Base-by-base conservation (phyloP, 53 echinoderm and acorn worm species). In the Echinarachnius parma region DNA sequence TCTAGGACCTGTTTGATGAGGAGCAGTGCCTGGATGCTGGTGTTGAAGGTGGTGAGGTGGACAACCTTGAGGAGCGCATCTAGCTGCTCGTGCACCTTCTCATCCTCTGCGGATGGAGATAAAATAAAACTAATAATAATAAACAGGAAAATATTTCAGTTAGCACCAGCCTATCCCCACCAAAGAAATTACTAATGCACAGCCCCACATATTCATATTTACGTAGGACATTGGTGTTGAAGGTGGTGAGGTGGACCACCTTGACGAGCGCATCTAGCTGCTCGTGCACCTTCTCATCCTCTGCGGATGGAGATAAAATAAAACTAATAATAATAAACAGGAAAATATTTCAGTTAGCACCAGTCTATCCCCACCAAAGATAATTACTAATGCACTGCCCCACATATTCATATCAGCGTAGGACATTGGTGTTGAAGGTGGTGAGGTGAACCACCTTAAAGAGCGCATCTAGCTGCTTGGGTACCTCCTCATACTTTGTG, bases 381-480 rank as follows among this genome's bases (percentile, higher is more conserved):
- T n/a, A 33, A 4, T 22, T 27, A 29, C 4, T 25, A n/a, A n/a
- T n/a, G n/a, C n/a, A n/a, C n/a, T n/a, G n/a, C n/a, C n/a, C n/a
- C n/a, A n/a, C 16, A 16, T 45, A 45, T 16, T 45, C 16, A 16
- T 10, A 45, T 10, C 16, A 11, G n/a, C n/a, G n/a, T n/a, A n/a
- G 90, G 30, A 94, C 59, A 27, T 79, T 81, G 13, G 90, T 87
- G 46, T 81, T 90, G 72, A 94, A 94, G 34, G 87, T 55, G 2
- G 90, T 76, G 21, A 81, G 86, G 62, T 94, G 95, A 28, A 88
- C 79, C 23, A 90, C 90, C 65, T 86, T 89, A 28, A 90, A 89
- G 27, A 94, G 46, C 1, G 87, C 67, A 32, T 94, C 84, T 21
- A 84, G 77, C 82, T 94, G 87, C 44, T 87, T 87, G 46, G 79